Percentiles rank a stretch among this genome's conserved stretches.
Conservation (phyloP, 2,888 invertebrate genomes). For the Plutella xylostella region DNA sequence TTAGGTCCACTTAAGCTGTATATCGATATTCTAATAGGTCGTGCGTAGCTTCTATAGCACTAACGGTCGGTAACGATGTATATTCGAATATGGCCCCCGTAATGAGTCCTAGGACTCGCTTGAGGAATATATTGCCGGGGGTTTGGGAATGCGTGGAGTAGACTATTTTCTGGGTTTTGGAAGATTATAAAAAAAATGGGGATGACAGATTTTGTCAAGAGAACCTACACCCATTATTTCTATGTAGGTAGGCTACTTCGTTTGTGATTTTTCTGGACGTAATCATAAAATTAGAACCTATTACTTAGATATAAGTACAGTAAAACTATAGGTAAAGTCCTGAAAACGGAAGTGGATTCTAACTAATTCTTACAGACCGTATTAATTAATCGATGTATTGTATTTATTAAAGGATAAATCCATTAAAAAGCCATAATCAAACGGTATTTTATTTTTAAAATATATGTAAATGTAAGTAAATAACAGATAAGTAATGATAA, state of each 20-base stretch:
- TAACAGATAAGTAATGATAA: no score
- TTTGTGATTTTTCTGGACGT: neutral
- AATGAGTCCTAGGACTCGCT: conserved; percentile 42
- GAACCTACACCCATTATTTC: neutral
- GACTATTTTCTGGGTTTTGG: neutral
- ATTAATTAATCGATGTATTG: no score
- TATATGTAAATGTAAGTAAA: no score
- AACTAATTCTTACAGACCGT: no score
- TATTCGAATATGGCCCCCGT: conserved; percentile 46
- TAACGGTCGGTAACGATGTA: no score
- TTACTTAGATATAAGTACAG: neutral
- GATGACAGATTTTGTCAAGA: neutral
- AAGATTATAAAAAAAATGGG: neutral
- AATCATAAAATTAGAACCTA: neutral
- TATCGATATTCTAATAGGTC: no score
- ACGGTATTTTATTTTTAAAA: no score
- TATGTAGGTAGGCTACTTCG: neutral
- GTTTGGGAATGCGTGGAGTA: conserved; percentile 19
- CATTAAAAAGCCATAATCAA: no score
- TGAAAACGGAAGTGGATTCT: no score
- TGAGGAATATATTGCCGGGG: conserved; percentile 36
- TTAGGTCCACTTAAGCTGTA: no score
- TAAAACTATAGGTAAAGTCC: neutral
- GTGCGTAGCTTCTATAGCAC: no score
- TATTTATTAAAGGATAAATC: no score